phyloP scores from a whole-genome alignment of 2,888 invertebrate species.

The Sphecodes monilicornis region DNA sequence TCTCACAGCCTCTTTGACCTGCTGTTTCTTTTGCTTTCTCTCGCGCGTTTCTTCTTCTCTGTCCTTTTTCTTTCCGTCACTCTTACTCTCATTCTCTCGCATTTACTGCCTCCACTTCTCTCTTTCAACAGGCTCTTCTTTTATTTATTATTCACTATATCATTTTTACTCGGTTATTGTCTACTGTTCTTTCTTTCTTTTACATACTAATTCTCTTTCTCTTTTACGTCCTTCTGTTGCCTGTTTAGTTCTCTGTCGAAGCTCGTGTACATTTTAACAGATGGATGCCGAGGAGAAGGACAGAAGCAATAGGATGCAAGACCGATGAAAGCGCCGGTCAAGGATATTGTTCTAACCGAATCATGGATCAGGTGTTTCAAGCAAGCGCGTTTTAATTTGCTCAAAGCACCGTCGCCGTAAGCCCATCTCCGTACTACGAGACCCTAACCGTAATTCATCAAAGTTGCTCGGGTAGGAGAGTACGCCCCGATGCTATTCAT shows the following conservation, averaged over 20 bases:
- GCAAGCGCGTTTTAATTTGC: constrained; percentile 67
- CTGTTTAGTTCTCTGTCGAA: background rate
- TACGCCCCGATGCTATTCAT: background rate
- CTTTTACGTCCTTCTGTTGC: too few relatives aligned
- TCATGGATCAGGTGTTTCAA: constrained; percentile 50
- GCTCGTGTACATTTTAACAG: background rate
- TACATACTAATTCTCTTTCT: background rate
- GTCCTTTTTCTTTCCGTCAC: background rate
- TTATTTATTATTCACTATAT: background rate
- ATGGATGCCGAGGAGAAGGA: background rate
- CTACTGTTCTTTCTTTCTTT: background rate
- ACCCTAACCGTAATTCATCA: constrained; percentile 7
- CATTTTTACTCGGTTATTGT: background rate
- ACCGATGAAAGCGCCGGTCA: constrained; percentile 3
- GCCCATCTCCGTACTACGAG: constrained; percentile 12
- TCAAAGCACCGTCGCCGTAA: constrained; percentile 50
- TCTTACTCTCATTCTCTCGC: background rate
- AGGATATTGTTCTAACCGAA: constrained; percentile 70
- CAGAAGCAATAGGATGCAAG: background rate
- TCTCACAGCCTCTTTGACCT: background rate
- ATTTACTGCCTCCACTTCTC: background rate
- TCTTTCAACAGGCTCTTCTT: background rate
- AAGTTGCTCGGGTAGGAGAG: background rate
- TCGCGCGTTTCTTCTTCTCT: background rate
- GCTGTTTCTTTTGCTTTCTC: background rate